Base-by-base conservation (phyloP, 2,888 invertebrate genomes). In the Tryphoninae sp. region DNA sequence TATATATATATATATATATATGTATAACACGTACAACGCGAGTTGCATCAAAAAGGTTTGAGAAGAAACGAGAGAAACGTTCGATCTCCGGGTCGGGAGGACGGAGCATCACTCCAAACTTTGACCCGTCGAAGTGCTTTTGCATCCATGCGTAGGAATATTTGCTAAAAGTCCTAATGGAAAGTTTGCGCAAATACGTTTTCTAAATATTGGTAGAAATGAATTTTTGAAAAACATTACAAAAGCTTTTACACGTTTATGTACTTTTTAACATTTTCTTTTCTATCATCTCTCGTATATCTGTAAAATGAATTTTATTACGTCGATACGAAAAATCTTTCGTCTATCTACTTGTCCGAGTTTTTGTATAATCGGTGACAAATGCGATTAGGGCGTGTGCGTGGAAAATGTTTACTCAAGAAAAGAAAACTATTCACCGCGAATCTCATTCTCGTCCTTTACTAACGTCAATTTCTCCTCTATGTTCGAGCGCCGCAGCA, bases 341-440 rank as follows among this genome's bases (percentile, higher is more conserved):
- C n/a, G 16, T 6, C 1, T n/a, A 53, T 11, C n/a, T 7, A 19
- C 13, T 11, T 13, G 33, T 33, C 33, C 33, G 23, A 26, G 53
- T 19, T 53, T 7, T 59, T 51, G 4, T 33, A 58, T 51, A 58
- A 69, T 59, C 75, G 26, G 22, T 80, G 69, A 75, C 64, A 75
- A 80, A 80, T 75, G 69, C 69, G 75, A 65, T 80, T 80, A 71
- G 49, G 49, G 55, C 4, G 0, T 33, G 4, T 33, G 33, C 0
- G 33, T 49, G 8, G 19, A 13, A 58, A 64, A 75, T 71, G 69
- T 75, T 80, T 67, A 59, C 33, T 58, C 59, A 65, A 75, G 69
- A 75, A 75, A 74, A 65, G 62, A 75, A 75, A 80, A 64, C 80
- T 69, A 80, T 80, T 80, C 6, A 75, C 58, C 8, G 13, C 53